Conservation (phyloP, 2,113 vertebrate genomes). For the Dicerorhinus sumatrensis region DNA sequence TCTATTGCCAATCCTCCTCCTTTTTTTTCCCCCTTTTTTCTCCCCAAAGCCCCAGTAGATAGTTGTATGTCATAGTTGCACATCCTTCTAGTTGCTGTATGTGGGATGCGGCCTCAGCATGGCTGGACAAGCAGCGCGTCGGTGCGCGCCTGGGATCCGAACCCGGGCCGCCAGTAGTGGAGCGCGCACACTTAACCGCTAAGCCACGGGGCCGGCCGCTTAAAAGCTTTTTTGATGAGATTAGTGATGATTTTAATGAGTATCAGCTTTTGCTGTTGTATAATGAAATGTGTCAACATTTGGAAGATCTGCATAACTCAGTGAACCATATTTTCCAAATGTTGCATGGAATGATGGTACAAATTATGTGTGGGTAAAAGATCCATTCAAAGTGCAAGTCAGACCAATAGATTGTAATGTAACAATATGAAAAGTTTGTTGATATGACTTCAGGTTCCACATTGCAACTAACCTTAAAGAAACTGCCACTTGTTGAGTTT, state of each 20-base stretch:
- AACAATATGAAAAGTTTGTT: not conserved
- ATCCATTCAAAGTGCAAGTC: constrained; percentile 8
- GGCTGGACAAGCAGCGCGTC: no score
- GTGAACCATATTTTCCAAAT: not conserved
- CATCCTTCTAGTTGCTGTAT: no score
- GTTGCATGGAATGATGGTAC: not conserved
- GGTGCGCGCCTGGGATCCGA: no score
- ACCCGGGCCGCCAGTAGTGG: no score
- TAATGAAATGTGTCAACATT: constrained; percentile 12
- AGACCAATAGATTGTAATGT: constrained; percentile 10
- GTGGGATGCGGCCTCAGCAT: no score
- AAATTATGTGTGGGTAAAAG: not conserved
- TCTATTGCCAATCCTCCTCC: no score
- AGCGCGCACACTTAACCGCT: no score
- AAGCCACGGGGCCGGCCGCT: not conserved
- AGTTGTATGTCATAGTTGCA: no score
- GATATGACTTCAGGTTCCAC: not conserved
- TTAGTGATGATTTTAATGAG: not conserved
- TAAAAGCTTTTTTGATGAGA: not conserved
- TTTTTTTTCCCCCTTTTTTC: no score
- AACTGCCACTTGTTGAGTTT: not conserved
- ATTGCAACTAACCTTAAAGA: not conserved
- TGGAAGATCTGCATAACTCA: not conserved
- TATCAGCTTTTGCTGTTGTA: not conserved
- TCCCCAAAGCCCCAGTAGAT: no score